Conservation (phyloP, 1,140 invertebrate species). For the Oscheius sp. region DNA sequence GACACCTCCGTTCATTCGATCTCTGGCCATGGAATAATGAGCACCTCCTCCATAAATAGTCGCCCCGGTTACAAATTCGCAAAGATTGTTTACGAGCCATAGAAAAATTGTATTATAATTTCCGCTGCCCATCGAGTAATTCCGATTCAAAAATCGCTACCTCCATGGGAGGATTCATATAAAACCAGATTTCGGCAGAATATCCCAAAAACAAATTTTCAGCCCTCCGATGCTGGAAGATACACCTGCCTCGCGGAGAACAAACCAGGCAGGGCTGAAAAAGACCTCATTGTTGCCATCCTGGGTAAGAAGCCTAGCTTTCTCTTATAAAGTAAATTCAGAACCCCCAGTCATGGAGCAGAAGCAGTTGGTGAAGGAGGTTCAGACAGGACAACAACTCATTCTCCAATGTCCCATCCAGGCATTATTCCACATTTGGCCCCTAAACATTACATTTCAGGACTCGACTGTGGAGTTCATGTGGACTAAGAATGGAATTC, state of each 20-base stretch:
- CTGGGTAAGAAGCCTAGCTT: slow-evolving; percentile 60
- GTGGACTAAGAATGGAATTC: slow-evolving; percentile 52
- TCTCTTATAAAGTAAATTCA: slow-evolving; percentile 22
- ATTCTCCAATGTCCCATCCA: slow-evolving; percentile 52
- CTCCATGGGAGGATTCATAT: too few species aligned
- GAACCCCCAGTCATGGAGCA: slow-evolving; percentile 47
- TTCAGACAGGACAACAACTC: slow-evolving; percentile 43
- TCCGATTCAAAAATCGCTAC: too few species aligned
- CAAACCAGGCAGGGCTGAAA: slow-evolving; percentile 71
- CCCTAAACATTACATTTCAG: neutral
- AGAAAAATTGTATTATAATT: too few species aligned
- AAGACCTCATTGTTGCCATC: slow-evolving; percentile 68
- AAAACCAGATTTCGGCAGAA: too few species aligned
- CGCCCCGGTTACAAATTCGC: too few species aligned
- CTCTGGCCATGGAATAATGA: too few species aligned
- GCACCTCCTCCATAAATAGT: too few species aligned
- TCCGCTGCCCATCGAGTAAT: too few species aligned
- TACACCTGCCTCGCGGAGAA: slow-evolving; percentile 78
- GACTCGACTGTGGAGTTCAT: slow-evolving; percentile 35
- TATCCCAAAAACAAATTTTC: neutral
- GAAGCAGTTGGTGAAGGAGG: slow-evolving; percentile 28
- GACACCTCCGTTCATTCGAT: too few species aligned
- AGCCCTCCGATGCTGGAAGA: slow-evolving; percentile 37
- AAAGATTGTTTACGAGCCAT: too few species aligned
- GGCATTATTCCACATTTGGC: neutral